Evolutionary conservation across 2,888 invertebrate species (phyloP).

Genomic region (Oscheius sp.): DNA sequence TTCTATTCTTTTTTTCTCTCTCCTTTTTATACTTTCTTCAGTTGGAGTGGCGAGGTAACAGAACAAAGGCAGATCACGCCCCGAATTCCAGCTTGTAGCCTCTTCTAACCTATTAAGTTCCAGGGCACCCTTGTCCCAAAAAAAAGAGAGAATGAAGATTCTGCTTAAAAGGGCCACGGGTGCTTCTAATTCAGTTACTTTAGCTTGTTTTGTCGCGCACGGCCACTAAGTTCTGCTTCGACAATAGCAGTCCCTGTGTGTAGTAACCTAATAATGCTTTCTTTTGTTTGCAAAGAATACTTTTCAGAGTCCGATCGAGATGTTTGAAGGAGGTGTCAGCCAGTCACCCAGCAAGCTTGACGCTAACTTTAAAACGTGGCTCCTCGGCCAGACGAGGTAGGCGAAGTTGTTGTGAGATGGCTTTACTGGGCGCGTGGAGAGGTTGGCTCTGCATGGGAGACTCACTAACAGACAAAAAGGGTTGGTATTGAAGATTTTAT

Average conservation of each 20-base stretch:
- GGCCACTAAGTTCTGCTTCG: constrained; percentile 26
- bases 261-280: not conserved
- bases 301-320: constrained; percentile 69
- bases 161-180: not conserved
- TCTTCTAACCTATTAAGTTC: constrained; percentile 15
- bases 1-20: not conserved
- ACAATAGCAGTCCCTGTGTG: constrained; percentile 24
- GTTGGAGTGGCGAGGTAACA: constrained; percentile 24
- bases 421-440: constrained; percentile 9
- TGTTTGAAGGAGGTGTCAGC: constrained; percentile 70
- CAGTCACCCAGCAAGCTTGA: constrained; percentile 70
- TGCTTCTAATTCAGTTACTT: constrained; percentile 6
- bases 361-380: constrained; percentile 70
- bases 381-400: constrained; percentile 68
- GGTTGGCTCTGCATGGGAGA: constrained; percentile 25
- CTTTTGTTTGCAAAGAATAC: not conserved
- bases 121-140: constrained; percentile 6
- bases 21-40: not conserved
- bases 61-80: constrained; percentile 23
- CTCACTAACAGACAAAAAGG: constrained; percentile 3
- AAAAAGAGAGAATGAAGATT: not conserved
- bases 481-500: not conserved
- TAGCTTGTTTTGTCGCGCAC: constrained; percentile 22
- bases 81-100: constrained; percentile 9
- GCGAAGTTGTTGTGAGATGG: constrained; percentile 21